These are phyloP conservation scores for Cosmia pyralina DNA, from an alignment of 2,888 invertebrate genomes.

Conservation along the genomic window DNA sequence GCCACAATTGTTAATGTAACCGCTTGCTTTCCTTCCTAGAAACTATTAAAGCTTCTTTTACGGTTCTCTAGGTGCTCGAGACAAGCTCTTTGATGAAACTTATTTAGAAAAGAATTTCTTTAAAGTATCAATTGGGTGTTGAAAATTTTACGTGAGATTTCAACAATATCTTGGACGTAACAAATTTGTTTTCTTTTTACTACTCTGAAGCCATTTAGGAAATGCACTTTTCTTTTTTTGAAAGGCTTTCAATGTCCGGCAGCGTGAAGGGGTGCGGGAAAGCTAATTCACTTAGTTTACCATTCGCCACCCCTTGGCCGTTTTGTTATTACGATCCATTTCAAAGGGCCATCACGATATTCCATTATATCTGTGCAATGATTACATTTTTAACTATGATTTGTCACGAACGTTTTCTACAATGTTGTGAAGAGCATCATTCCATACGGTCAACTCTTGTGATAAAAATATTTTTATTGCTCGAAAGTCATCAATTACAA, in stretches of 20 bases:
- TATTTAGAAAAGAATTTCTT: slow-evolving; percentile 45
- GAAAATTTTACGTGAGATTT: slow-evolving; percentile 43
- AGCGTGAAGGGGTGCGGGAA: slow-evolving; percentile 64
- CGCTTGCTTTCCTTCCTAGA: slow-evolving; percentile 71
- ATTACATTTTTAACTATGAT: slow-evolving; percentile 57
- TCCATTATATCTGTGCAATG: slow-evolving; percentile 56
- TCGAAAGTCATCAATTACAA: slow-evolving; percentile 36
- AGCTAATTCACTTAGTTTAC: slow-evolving; percentile 73
- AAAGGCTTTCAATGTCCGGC: slow-evolving; percentile 53
- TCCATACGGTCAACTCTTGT: slow-evolving; percentile 20
- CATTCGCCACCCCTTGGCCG: slow-evolving; percentile 69
- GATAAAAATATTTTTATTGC: slow-evolving; percentile 33
- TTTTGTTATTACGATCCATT: slow-evolving; percentile 57
- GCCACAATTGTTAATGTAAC: slow-evolving; percentile 76
- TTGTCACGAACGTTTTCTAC: slow-evolving; percentile 58
- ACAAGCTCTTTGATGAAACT: slow-evolving; percentile 60
- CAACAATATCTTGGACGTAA: slow-evolving; percentile 26
- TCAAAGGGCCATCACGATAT: slow-evolving; percentile 61
- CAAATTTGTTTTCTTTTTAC: slow-evolving; percentile 28
- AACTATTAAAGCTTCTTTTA: slow-evolving; percentile 71
- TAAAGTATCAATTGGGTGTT: slow-evolving; percentile 38
- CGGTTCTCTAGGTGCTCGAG: slow-evolving; percentile 48
- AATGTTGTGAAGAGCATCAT: slow-evolving; percentile 2
- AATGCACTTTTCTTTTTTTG: slow-evolving; percentile 47
- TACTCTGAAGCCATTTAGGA: slow-evolving; percentile 28